Conservation (phyloP, 2,888 invertebrate species). For the Drepanosiphum platanoidis region DNA sequence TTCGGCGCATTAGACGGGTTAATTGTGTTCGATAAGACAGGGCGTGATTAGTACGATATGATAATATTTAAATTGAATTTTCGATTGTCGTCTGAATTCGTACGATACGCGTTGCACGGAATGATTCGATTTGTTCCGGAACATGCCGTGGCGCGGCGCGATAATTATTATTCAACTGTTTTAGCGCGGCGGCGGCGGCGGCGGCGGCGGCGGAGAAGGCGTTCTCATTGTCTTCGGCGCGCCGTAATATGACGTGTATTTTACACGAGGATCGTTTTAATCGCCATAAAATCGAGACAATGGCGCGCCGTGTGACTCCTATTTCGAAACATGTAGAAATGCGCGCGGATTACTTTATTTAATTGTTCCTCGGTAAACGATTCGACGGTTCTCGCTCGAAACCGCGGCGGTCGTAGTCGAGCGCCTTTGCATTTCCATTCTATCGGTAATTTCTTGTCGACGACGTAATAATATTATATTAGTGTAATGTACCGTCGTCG, state of each 20-base stretch:
- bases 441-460: neutral
- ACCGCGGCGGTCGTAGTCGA: neutral
- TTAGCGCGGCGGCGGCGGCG: neutral
- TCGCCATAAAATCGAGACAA: constrained; percentile 34
- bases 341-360: constrained; percentile 32
- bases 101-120: neutral
- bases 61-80: constrained; percentile 36
- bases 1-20: neutral
- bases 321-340: constrained; percentile 11
- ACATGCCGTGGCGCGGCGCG: neutral
- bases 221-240: constrained; percentile 11
- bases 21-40: constrained; percentile 8
- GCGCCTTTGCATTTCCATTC: neutral
- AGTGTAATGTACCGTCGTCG: too few relatives aligned
- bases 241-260: too few relatives aligned
- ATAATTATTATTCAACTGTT: constrained; percentile 4
- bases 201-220: too few relatives aligned
- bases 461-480: neutral
- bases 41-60: neutral
- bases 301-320: neutral
- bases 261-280: constrained; percentile 42
- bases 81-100: neutral
- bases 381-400: constrained; percentile 7
- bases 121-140: constrained; percentile 14
- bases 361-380: constrained; percentile 22